Conservation (phyloP, 2,888 invertebrate species). For the Macropis europaea region DNA sequence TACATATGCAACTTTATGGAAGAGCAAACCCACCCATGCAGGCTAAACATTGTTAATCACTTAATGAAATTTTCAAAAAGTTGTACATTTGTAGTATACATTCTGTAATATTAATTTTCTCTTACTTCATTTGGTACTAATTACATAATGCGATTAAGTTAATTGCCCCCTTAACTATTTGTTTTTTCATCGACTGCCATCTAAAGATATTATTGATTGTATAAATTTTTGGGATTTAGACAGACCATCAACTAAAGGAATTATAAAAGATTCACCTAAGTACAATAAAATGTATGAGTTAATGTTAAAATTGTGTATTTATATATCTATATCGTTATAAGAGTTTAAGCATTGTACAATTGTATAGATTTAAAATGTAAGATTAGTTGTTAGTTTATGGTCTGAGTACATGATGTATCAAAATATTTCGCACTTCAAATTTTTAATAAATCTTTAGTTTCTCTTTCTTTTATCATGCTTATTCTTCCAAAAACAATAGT, state of each 20-base stretch:
- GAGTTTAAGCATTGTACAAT: constrained; percentile 74
- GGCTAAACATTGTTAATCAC: constrained; percentile 36
- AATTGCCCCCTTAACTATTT: constrained; percentile 12
- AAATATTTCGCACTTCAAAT: constrained; percentile 51
- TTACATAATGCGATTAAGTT: constrained; percentile 7
- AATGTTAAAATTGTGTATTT: constrained; percentile 67
- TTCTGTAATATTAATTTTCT: constrained; percentile 24
- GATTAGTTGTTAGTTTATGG: constrained; percentile 78
- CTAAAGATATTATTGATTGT: constrained; percentile 27
- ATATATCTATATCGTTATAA: constrained; percentile 67
- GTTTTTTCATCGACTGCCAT: constrained; percentile 46
- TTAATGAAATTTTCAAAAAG: constrained; percentile 31
- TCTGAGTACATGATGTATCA: constrained; percentile 69
- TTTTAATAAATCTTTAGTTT: constrained; percentile 56
- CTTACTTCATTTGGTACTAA: constrained; percentile 28
- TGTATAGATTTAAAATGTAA: constrained; percentile 76
- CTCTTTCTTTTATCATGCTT: constrained; percentile 26
- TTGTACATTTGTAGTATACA: constrained; percentile 16
- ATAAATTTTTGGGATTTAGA: constrained; percentile 64
- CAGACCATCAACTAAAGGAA: constrained; percentile 78
- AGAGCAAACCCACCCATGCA: constrained; percentile 25
- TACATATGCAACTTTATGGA: constrained; percentile 47
- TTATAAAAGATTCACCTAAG: constrained; percentile 45
- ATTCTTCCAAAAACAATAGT: constrained; percentile 3
- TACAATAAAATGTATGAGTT: constrained; percentile 17